Base-by-base conservation (phyloP, 2,113 vertebrate genomes). In the Proteles cristata region DNA sequence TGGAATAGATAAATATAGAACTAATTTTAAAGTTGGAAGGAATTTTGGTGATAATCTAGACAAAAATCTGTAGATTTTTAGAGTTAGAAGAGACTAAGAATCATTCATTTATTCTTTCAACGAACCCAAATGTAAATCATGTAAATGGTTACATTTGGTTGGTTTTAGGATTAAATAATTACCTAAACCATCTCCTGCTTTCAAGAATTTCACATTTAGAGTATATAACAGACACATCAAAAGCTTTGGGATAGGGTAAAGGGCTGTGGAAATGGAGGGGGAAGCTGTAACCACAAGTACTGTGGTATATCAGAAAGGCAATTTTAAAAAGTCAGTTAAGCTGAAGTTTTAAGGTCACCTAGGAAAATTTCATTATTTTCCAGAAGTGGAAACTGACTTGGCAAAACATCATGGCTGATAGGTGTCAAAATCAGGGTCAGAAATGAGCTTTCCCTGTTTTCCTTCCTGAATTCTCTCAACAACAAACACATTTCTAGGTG, bases 241-340 rank as follows among this genome's bases (percentile, higher is more conserved):
- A 81, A 12, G 10, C 19, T 88, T 95, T 71, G 66, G 2, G 39
- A 39, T 0, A 69, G 16, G 61, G 17, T 79, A 77, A 66, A 93
- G 61, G 9, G 10, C 4, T 14, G 31, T 11, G 12, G 58, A 80
- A 96, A 92, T 3, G 84, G 69, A 87, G 61, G 31, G 14, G 35
- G 35, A 39, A 26, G 0, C 3, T 28, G 17, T 79, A 48, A 66
- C 16, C 63, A 1, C 26, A 61, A 69, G 4, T 33, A 69, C 3
- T 16, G 14, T 71, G 17, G 48, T 50, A 11, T 61, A n/a, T 81
- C 90, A 82, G 50, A 35, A 96, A 92, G 39, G 33, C 8, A 53
- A 61, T 77, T 97, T 90, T 90, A n/a, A 88, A 93, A 97, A 96
- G 33, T 93, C 80, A 84, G n/a, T 76, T 96, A 76, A 79, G 48